phyloP scores from a whole-genome alignment of 2,888 invertebrate species.

The Ennomos quercinarius region DNA sequence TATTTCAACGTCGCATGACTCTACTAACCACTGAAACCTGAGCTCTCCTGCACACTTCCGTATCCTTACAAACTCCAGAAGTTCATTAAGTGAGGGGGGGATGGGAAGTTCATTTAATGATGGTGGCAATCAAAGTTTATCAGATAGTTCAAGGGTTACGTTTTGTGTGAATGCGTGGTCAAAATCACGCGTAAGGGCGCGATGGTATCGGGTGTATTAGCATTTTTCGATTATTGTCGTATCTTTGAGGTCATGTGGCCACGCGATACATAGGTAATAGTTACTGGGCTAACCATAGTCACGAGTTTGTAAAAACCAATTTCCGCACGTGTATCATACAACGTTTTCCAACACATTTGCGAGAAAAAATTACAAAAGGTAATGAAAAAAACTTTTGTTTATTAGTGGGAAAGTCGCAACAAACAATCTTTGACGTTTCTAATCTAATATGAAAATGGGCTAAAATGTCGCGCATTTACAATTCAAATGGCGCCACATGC shows the following conservation, averaged over 20 bases:
- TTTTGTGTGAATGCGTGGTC: slow-evolving; percentile 78
- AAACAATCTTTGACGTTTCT: too few species aligned
- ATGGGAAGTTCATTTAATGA: slow-evolving; percentile 44
- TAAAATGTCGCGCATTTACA: too few species aligned
- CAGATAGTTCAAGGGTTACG: slow-evolving; percentile 81
- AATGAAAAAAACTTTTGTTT: too few species aligned
- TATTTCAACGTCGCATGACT: slow-evolving; percentile 81
- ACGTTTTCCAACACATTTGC: too few species aligned
- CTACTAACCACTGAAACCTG: slow-evolving; percentile 51
- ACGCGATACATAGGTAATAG: slow-evolving; percentile 62
- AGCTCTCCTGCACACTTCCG: slow-evolving; percentile 34
- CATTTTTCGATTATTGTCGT: slow-evolving; percentile 69
- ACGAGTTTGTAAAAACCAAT: too few species aligned
- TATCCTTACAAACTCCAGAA: slow-evolving; percentile 7
- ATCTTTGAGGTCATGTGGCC: slow-evolving; percentile 80
- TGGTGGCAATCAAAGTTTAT: slow-evolving; percentile 67
- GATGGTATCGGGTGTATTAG: slow-evolving; percentile 78
- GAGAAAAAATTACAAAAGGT: too few species aligned
- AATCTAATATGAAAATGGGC: too few species aligned
- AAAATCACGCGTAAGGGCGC: slow-evolving; percentile 71
- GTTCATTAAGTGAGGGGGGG: slow-evolving; percentile 10
- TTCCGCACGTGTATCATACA: too few species aligned
- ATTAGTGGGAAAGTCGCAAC: too few species aligned
- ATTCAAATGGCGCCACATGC: too few species aligned
- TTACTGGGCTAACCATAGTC: too few species aligned